Percentiles rank a stretch among this genome's conserved stretches.
Evolutionary conservation across 2,888 invertebrate genomes (phyloP).

Genomic region (Ochropleura leucogaster): DNA sequence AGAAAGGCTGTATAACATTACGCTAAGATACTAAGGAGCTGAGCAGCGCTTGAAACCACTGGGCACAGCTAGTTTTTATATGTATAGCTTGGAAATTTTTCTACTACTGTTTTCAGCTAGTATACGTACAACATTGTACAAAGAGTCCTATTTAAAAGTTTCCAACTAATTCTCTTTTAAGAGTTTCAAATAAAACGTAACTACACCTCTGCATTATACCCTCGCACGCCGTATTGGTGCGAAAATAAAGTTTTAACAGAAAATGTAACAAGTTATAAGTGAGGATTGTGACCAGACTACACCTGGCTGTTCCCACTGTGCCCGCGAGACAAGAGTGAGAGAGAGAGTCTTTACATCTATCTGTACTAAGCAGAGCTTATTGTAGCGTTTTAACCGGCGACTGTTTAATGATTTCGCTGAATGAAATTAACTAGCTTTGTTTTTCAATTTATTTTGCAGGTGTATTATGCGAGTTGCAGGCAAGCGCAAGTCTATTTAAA

Average conservation of each 20-base stretch:
- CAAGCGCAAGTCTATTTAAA: no score
- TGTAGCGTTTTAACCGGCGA: constrained; percentile 18
- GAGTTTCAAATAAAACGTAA: constrained; percentile 9
- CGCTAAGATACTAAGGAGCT: no score
- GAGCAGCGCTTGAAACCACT: no score
- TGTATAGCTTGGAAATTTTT: background rate
- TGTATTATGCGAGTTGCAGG: no score
- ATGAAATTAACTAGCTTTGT: background rate
- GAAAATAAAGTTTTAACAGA: constrained; percentile 56
- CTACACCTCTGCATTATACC: constrained; percentile 2
- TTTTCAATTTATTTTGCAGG: no score
- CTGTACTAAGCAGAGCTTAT: constrained; percentile 6
- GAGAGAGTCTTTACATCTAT: constrained; percentile 14
- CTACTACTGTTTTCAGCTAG: background rate
- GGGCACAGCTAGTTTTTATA: no score
- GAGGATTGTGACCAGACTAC: constrained; percentile 55
- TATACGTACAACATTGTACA: background rate
- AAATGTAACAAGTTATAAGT: constrained; percentile 56
- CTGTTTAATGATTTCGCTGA: background rate
- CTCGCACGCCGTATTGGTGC: constrained; percentile 26
- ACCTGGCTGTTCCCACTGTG: constrained; percentile 55
- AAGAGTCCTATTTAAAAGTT: background rate
- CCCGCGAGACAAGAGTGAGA: constrained; percentile 5
- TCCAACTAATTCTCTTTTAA: background rate
- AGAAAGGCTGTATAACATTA: no score